Conservation (phyloP, 2,888 invertebrate genomes). For the Schizotus pectinicornis region DNA sequence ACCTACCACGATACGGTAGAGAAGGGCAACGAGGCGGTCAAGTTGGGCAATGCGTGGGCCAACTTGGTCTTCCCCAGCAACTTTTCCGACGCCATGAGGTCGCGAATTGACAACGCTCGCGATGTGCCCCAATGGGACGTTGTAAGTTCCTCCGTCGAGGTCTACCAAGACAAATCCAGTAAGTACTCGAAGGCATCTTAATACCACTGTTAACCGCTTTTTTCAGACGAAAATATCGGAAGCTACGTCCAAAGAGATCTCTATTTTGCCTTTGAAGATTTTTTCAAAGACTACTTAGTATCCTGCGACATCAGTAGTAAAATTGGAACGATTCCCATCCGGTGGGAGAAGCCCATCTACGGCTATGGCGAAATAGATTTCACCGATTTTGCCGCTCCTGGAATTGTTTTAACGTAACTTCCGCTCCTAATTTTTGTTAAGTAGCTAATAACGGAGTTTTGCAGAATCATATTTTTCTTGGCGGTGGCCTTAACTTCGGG, state of each 20-base stretch:
- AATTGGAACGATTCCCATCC: constrained; percentile 66
- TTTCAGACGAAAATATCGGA: constrained; percentile 87
- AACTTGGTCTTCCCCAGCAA: constrained; percentile 76
- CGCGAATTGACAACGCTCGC: constrained; percentile 61
- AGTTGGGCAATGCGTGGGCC: constrained; percentile 76
- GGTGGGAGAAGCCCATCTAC: constrained; percentile 75
- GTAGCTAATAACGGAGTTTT: too few relatives aligned
- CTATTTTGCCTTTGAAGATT: constrained; percentile 73
- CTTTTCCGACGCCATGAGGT: constrained; percentile 73
- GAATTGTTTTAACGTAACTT: constrained; percentile 84
- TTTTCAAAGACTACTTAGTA: constrained; percentile 68
- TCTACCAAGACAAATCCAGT: constrained; percentile 88
- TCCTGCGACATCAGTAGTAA: constrained; percentile 71
- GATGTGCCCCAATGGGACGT: constrained; percentile 65
- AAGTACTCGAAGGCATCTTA: constrained; percentile 45
- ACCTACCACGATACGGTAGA: constrained; percentile 55
- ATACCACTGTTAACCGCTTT: constrained; percentile 25
- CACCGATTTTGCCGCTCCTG: constrained; percentile 94
- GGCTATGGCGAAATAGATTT: constrained; percentile 81
- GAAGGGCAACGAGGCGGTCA: constrained; percentile 67
- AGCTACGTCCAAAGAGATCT: constrained; percentile 78
- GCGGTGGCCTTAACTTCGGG: constrained; percentile 92
- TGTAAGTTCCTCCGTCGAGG: constrained; percentile 69
- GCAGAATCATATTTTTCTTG: constrained; percentile 89
- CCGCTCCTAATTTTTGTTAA: neutral